Evolutionary conservation across 2,113 vertebrate species (phyloP).

Genomic region (Opisthocomus hoazin): DNA sequence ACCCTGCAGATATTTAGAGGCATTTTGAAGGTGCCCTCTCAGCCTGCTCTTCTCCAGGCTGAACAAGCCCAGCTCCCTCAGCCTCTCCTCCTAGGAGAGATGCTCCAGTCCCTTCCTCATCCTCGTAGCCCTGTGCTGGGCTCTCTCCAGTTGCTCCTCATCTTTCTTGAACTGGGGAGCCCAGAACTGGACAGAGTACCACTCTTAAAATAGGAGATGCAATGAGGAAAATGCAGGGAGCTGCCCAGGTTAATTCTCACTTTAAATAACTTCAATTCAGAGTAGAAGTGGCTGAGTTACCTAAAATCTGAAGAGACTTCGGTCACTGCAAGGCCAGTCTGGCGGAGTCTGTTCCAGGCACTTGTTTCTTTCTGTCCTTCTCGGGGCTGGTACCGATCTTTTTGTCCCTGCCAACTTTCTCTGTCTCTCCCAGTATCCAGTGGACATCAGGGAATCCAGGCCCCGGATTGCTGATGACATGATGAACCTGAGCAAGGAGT

Average conservation of each 20-base stretch:
- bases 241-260: neutral
- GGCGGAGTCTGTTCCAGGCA: neutral
- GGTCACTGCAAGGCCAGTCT: neutral
- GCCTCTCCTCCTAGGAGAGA: no score
- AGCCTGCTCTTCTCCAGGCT: no score
- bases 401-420: neutral
- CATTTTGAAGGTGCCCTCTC: no score
- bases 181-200: no score
- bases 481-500: constrained; percentile 75
- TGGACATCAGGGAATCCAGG: constrained; percentile 72
- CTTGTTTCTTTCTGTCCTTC: neutral
- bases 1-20: no score
- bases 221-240: neutral
- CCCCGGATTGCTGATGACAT: constrained; percentile 66
- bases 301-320: neutral
- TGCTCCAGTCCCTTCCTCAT: no score
- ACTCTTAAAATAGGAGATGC: neutral
- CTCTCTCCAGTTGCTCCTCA: no score
- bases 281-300: neutral
- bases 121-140: no score
- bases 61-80: no score
- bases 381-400: neutral
- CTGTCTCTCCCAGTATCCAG: constrained; percentile 72
- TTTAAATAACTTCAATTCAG: neutral
- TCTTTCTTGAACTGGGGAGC: no score